Evolutionary conservation across 2,888 invertebrate genomes (phyloP), one percentile per base, ranked within the genome.

Genomic region (Leptogaster cylindrica): DNA sequence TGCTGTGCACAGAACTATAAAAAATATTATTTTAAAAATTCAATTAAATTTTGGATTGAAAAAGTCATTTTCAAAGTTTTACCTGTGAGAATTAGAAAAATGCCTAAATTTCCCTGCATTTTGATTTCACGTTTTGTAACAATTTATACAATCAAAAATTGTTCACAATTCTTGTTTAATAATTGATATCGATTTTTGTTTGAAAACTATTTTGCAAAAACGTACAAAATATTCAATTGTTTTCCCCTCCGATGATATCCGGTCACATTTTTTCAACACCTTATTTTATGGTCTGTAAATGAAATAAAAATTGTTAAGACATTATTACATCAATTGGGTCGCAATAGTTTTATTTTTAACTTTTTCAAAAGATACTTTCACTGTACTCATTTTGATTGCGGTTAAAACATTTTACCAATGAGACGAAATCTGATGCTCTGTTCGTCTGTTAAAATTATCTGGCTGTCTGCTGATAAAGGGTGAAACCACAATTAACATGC

Each of bases 141-240:
- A 31, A 31, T 31, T 31, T 31, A 31, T 55, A 55, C 28, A 31
- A 55, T 36, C 23, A 55, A 36, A 39, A 39, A 20, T 55, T 31
- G 23, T 55, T 39, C 55, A 36, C 39, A 18, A 55, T 55, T 39
- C 16, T 55, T 20, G 3, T 3, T 39, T 16, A 18, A 36, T n/a
- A 36, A 18, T 25, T 39, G 3, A 12, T 23, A 3, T 52, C 14
- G 55, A 39, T 36, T 55, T n/a, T 55, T 4, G 16, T 14, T 18
- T n/a, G n/a, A n/a, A n/a, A 46, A 20, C n/a, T 55, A 55, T 55
- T 39, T 55, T 55, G 55, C 25, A 55, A 55, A 31, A 25, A 3
- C 55, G n/a, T n/a, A 55, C 39, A 55, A 55, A 55, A 55, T 18
- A 55, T 55, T 55, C 55, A 55, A 55, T 55, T n/a, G n/a, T n/a